Conservation (phyloP, 2,113 vertebrate species). For the Centrocercus urophasianus region DNA sequence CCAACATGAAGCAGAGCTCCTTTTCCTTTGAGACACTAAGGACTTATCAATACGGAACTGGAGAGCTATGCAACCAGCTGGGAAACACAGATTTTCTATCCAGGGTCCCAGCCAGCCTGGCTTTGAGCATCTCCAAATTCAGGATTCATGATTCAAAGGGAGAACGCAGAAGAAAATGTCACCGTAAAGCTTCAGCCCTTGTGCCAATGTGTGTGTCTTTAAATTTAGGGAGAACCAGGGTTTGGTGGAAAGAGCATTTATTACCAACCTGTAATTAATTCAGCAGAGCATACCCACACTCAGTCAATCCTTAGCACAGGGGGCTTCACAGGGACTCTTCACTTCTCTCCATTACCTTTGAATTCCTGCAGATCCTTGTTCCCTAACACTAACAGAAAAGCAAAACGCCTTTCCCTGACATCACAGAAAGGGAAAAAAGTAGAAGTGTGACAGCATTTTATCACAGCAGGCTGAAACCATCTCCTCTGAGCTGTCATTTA, state of each 20-base stretch:
- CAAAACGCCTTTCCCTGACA: background rate
- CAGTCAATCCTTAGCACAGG: background rate
- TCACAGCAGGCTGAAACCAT: background rate
- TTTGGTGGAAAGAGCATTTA: background rate
- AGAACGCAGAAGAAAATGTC: background rate
- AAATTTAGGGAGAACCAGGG: background rate
- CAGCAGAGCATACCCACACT: background rate
- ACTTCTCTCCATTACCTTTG: background rate
- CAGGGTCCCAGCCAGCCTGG: too few species aligned
- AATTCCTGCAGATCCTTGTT: background rate
- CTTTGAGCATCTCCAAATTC: too few species aligned
- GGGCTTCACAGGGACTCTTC: background rate
- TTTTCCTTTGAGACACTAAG: background rate
- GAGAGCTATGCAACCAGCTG: background rate
- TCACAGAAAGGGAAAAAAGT: background rate
- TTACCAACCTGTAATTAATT: background rate
- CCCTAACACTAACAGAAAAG: background rate
- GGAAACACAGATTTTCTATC: background rate
- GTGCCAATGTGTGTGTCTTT: rapidly evolving
- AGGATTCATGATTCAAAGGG: background rate
- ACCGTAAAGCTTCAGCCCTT: rapidly evolving
- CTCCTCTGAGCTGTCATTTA: background rate
- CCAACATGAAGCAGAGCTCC: background rate
- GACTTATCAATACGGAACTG: rapidly evolving
- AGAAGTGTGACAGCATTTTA: background rate